Evolutionary conservation across 1,140 invertebrate species (phyloP), one percentile per base, ranked within the genome.

Genomic region (Monochamus saltuarius): DNA sequence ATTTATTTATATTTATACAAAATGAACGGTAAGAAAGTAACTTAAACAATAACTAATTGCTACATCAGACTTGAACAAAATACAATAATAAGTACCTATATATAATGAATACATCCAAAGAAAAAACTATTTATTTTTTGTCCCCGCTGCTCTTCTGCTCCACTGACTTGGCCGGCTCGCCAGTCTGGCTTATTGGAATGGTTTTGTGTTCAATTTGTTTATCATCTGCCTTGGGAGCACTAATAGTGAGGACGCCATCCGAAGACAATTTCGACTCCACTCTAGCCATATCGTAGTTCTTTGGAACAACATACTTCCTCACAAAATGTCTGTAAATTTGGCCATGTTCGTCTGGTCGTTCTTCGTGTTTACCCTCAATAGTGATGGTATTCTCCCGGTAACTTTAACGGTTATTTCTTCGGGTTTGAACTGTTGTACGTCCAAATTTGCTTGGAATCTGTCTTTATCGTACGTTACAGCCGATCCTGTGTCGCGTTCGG

Each of bases 361-460:
- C 82, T 62, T 90, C 87, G 65, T 90, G 89, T 67, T 87, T 87
- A 1, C 83, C 88, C 69, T 85, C 82, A 13, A 91, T 80, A 2
- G 86, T 78, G 8, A 91, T 79, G 35, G 75, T 79, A 42, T 84
- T 81, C 66, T 88, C 87, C 83, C 77, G 9, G 88, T 86, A 73
- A 89, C 85, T 75, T 89, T 92, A 0, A 93, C 87, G 37, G 80
- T 85, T 19, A 94, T 81, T 73, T 94, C 91, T 56, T 93, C 88
- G 0, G 91, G 90, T 59, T 84, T 82, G 75, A 92, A 94, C 64
- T 91, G 87, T 49, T 87, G 83, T 0, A 93, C 86, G 69, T 91
- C 89, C 62, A 91, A 62, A 14, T 78, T 78, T 0, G 83, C 78
- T 60, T 81, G 75, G 64, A 81, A 84, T 46, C 81, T 81, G 56